phyloP scores from a whole-genome alignment of 2,113 vertebrate species.

The Rhinopomastus cyanomelas region DNA sequence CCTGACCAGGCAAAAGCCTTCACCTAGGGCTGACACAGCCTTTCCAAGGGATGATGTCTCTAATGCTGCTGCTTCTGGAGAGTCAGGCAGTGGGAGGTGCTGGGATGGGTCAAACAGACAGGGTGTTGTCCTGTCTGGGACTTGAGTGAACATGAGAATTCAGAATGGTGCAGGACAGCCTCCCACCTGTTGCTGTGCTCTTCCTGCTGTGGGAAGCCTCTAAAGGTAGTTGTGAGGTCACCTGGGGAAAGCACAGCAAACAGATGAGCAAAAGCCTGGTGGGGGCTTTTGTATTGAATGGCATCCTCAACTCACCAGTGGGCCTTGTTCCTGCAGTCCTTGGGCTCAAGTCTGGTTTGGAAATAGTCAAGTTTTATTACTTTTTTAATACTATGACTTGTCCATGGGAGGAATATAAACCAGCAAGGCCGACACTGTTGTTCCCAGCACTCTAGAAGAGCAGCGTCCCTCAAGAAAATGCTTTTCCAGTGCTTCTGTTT shows the following conservation, averaged over 20 bases:
- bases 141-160: not conserved
- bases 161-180: not conserved
- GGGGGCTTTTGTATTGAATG: not conserved
- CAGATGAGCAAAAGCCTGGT: not conserved
- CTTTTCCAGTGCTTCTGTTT: not conserved
- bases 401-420: not conserved
- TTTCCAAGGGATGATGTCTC: not conserved
- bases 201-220: not conserved
- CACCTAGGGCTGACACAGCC: not conserved
- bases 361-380: not conserved
- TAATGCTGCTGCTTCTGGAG: not conserved
- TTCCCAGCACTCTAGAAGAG: not conserved
- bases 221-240: not conserved
- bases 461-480: not conserved
- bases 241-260: not conserved
- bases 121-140: not conserved
- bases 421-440: not conserved
- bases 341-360: not conserved
- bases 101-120: not conserved
- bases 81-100: not conserved
- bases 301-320: not conserved
- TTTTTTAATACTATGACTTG: not conserved
- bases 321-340: not conserved
- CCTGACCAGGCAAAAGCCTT: not conserved
- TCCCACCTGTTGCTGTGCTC: not conserved